Base-by-base conservation (phyloP, 2,888 invertebrate species). In the Galeopsomyia nigrocyanea region DNA sequence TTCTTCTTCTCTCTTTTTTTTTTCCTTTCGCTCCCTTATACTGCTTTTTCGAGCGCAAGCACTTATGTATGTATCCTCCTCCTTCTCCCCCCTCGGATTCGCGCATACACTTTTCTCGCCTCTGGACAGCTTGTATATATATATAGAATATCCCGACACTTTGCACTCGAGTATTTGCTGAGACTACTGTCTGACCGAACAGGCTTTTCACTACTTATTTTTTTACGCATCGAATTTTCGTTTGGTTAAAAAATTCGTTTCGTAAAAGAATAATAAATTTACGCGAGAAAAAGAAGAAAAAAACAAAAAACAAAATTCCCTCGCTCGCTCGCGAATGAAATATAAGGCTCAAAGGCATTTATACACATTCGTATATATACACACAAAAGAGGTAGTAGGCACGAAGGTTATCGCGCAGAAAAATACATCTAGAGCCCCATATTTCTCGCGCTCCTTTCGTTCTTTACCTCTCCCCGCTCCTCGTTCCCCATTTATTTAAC, bases 1-100 rank as follows among this genome's bases (percentile, higher is more conserved):
- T 65, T 77, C 61, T 76, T 70, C 70, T 53, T 46, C 56, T 19
- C 31, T 14, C 60, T 55, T 53, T 57, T 64, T 71, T 61, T 64
- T 67, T 64, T 61, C 56, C 67, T 73, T 70, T 71, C 64, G 53
- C 47, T 13, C 21, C 64, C 67, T 66, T 66, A n/a, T n/a, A 68
- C 69, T 74, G 64, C 21, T 46, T 62, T 62, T 65, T 68, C 65
- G 22, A 22, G 50, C 50, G 56, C 68, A 47, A 64, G 63, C 68
- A 64, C 60, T 65, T 71, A 49, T 39, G 39, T 39, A 39, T 39
- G 39, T 51, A 57, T 22, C n/a, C 46, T 60, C 39, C 9, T 14
- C 6, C 7, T 31, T 51, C 55, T 46, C 50, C 22, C 31, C 26
- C 26, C 56, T 56, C 47, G 49, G 49, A 66, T 57, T 66, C 56